A percentile compares a stretch with the other conserved stretches of the same genome.
Conservation (phyloP, 2,113 vertebrate species). For the Cryptoleucopteryx plumbea region DNA sequence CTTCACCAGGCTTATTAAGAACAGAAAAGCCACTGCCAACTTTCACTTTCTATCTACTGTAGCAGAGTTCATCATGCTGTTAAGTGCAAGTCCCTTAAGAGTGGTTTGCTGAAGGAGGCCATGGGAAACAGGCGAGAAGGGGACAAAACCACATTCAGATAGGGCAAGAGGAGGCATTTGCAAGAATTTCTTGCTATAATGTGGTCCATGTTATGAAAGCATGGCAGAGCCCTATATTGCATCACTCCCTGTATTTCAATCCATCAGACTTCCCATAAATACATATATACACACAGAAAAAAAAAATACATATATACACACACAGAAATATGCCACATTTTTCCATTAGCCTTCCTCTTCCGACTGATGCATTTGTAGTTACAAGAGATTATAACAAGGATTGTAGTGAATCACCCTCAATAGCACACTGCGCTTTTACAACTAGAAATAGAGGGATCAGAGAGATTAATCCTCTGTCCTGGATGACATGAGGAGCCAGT, state of each 20-base stretch:
- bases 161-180: not conserved
- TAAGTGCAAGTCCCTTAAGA: not conserved
- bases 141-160: not conserved
- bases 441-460: constrained; percentile 59
- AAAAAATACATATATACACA: not conserved
- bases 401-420: not conserved
- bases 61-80: not conserved
- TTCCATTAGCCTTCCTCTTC: constrained; percentile 1
- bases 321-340: not conserved
- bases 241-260: not conserved
- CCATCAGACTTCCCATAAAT: not conserved
- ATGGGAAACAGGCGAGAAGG: not conserved
- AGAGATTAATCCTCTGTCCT: constrained; percentile 50
- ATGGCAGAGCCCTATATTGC: not conserved
- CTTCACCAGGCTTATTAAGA: not conserved
- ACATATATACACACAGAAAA: not conserved
- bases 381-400: constrained; percentile 25
- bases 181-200: not conserved
- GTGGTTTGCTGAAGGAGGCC: not conserved
- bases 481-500: not conserved
- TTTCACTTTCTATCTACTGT: not conserved
- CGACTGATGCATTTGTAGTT: not conserved
- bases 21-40: not conserved
- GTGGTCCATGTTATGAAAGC: not conserved
- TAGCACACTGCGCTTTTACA: not conserved